Base-by-base conservation (phyloP, 1,140 invertebrate species). In the Cotesia vestalis region DNA sequence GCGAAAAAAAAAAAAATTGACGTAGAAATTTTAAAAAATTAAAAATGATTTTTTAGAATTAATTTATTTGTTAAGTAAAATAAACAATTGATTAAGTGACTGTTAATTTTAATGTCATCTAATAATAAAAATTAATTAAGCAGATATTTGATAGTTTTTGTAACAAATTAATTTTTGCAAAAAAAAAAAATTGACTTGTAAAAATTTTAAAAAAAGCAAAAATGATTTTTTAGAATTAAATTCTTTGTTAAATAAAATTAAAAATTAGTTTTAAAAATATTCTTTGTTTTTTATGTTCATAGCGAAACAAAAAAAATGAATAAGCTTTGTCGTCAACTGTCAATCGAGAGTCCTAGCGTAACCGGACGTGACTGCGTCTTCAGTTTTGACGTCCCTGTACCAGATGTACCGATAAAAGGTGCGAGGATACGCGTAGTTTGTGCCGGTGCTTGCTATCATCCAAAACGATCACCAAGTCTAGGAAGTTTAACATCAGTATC, bases 321-420 rank as follows among this genome's bases (percentile, higher is more conserved):
- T 82, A 93, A 94, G 81, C 86, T 94, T 73, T 94, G 93, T 81
- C 90, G 92, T 73, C 94, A 95, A 88, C 90, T 95, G 66, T 95
- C 94, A 69, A 95, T 95, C 78, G 94, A 95, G 87, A 93, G 92
- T 38, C 94, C 94, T 14, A 92, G 91, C 71, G 88, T 91, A 6
- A 86, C 88, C 1, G 89, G 91, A 51, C 91, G 91, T 69, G 93
- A 95, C 69, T 94, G 92, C 77, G 94, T 95, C 27, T 94, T 94
- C 84, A 94, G 91, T 79, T 94, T 93, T 78, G 94, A 95, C 78
- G 93, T 96, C 1, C 94, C 94, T 11, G 92, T 96, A 51, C 94
- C 95, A 12, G 94, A 95, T 73, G 94, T 95, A 3, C 95, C 95
- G 2, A 81, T 89, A n/a, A 86, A 89, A 62, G 95, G 95, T 4